Conservation (phyloP, 2,888 invertebrate genomes). For the Ethmia dodecea region DNA sequence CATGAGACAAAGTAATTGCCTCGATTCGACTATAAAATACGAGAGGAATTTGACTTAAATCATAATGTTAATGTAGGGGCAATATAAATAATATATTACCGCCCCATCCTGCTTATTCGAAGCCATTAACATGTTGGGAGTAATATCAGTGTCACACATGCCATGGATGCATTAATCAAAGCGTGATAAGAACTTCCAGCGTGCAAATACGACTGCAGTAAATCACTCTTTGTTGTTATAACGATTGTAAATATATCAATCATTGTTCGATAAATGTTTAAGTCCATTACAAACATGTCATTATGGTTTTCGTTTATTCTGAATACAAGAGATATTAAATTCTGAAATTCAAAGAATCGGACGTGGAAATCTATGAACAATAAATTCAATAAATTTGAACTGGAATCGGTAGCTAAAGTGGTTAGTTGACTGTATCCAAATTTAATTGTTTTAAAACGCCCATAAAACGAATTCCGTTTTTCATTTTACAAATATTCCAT, state of each 20-base stretch:
- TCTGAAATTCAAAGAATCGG: too few relatives aligned
- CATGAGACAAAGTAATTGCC: not conserved
- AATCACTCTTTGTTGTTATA: conserved; percentile 52
- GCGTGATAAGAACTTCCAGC: conserved; percentile 52
- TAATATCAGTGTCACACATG: conserved; percentile 45
- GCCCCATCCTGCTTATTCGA: conserved; percentile 10
- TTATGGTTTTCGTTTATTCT: not conserved
- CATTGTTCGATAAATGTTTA: conserved; percentile 5
- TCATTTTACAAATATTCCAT: too few relatives aligned
- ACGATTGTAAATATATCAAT: conserved; percentile 24
- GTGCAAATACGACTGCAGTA: conserved; percentile 53
- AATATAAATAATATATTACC: conserved; percentile 17
- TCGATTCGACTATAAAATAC: not conserved
- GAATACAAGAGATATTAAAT: too few relatives aligned
- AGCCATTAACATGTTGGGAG: conserved; percentile 19
- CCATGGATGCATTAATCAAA: conserved; percentile 61
- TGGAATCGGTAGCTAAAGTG: too few relatives aligned
- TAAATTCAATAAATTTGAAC: too few relatives aligned
- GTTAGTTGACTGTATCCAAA: too few relatives aligned
- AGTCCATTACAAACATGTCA: not conserved
- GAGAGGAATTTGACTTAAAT: conserved; percentile 6
- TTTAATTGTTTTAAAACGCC: too few relatives aligned
- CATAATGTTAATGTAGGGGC: conserved; percentile 4
- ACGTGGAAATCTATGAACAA: too few relatives aligned
- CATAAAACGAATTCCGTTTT: too few relatives aligned